Evolutionary conservation across 2,113 vertebrate genomes (phyloP), one percentile per base, ranked within the genome.

Genomic region (Progne subis): DNA sequence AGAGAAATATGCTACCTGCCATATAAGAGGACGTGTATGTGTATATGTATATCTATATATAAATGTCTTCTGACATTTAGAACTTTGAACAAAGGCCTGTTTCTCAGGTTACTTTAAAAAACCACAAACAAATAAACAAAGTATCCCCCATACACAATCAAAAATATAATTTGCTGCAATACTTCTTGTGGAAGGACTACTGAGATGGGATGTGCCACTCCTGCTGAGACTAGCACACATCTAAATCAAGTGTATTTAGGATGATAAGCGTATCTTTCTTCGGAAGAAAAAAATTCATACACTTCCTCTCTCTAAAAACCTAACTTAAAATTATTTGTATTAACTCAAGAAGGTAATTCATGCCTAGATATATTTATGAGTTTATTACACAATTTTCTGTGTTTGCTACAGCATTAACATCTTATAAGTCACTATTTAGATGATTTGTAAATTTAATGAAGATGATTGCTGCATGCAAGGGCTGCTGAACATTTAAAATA

Each of bases 91-190:
- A 83, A 64, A 68, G 7, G 5, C 7, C 34, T 25, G 4, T 34
- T 67, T 68, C 31, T 71, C 60, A 55, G 2, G 18, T 41, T 52
- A 4, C 7, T 39, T 52, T 9, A 8, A 24, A 34, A 39, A 46
- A 3, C 0, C 3, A 5, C 11, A 19, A 74, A 43, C 3, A 12
- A 25, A 21, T 10, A 37, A 47, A 53, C 4, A 12, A 39, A 71
- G 31, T 57, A n/a, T 11, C 3, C 3, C 14, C 2, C 8, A 3
- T 19, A 39, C 39, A 20, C 16, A 53, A 68, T 12, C 7, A 70
- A 50, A 53, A 76, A 32, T 28, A 50, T 12, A 5, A 47, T 61
- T 60, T 82, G 3, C 7, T 84, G 46, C 23, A 79, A 39, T 39
- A n/a, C 6, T 57, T 77, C 16, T 25, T 56, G 5, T 41, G 26